phyloP scores from a whole-genome alignment of 2,113 vertebrate genomes.

The Astatotilapia flaviijosephi region DNA sequence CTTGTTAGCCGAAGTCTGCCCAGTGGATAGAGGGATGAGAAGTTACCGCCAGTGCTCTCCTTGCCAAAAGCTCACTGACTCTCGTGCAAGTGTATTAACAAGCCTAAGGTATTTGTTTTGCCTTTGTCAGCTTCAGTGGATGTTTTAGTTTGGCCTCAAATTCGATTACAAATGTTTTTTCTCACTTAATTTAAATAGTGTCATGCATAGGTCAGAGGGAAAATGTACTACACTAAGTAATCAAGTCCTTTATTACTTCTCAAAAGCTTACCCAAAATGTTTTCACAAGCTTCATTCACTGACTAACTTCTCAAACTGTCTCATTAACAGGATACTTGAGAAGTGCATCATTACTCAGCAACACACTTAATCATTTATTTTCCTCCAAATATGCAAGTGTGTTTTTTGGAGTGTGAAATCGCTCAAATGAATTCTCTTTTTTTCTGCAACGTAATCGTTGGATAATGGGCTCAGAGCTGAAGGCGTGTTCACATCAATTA shows the following conservation, averaged over 20 bases:
- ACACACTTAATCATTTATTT: conserved; percentile 29
- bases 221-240: not conserved
- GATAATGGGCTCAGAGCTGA: conserved; percentile 59
- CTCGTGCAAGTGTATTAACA: not conserved
- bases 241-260: not conserved
- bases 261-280: not conserved
- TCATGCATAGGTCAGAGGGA: not conserved
- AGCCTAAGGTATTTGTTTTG: not conserved
- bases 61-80: conserved; percentile 31
- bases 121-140: not conserved
- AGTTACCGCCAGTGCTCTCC: conserved; percentile 8
- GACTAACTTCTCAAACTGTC: conserved; percentile 24
- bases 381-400: conserved; percentile 20
- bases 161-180: not conserved
- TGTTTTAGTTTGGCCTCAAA: not conserved
- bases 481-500: conserved; percentile 65
- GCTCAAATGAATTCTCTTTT: conserved; percentile 44
- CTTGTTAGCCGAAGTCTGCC: conserved; percentile 32
- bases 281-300: not conserved
- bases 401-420: conserved; percentile 63
- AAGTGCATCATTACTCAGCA: conserved; percentile 48
- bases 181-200: not conserved
- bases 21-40: conserved; percentile 1
- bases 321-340: conserved; percentile 27
- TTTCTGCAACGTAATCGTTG: conserved; percentile 47